A percentile compares a stretch with the other conserved stretches of the same genome.
phyloP scores from a whole-genome alignment of 2,113 vertebrate genomes.

The Cichladusa arquata region DNA sequence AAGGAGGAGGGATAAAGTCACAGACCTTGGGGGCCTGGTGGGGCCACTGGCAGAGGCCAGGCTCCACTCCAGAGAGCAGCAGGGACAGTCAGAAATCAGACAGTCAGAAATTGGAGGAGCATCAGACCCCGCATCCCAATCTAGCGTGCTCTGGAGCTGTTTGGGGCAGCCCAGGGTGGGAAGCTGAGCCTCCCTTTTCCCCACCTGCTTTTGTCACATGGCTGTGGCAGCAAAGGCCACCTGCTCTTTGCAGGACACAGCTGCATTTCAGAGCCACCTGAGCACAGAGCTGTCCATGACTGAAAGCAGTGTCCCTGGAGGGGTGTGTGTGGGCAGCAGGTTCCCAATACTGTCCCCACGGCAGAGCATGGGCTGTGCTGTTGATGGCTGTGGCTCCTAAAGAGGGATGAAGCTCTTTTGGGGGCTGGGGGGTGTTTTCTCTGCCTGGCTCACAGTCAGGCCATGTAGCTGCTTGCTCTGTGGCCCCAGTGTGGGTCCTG shows the following conservation, averaged over 20 bases:
- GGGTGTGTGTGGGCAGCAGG: too few relatives aligned
- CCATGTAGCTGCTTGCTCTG: accelerated
- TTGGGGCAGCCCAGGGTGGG: not conserved
- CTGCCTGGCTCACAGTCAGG: not conserved
- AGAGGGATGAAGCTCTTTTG: not conserved
- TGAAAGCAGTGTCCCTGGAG: not conserved
- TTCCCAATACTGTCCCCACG: accelerated
- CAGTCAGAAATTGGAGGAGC: not conserved
- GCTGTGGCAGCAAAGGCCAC: not conserved
- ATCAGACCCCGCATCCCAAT: not conserved
- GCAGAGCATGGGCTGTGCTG: not conserved
- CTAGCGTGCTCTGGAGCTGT: not conserved
- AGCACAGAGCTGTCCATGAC: not conserved
- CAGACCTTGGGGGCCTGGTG: not conserved
- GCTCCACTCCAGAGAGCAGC: not conserved
- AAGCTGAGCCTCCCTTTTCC: not conserved
- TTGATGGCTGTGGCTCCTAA: not conserved
- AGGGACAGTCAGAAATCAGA: not conserved
- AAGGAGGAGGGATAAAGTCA: not conserved
- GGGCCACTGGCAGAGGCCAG: not conserved
- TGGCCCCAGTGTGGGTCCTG: not conserved
- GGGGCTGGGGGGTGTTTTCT: not conserved
- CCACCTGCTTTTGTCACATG: not conserved
- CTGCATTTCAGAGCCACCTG: not conserved
- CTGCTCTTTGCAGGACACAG: not conserved